A percentile compares a stretch with the other conserved stretches of the same genome.
phyloP scores from a whole-genome alignment of 2,113 vertebrate species.

The Copsychus sechellarum region DNA sequence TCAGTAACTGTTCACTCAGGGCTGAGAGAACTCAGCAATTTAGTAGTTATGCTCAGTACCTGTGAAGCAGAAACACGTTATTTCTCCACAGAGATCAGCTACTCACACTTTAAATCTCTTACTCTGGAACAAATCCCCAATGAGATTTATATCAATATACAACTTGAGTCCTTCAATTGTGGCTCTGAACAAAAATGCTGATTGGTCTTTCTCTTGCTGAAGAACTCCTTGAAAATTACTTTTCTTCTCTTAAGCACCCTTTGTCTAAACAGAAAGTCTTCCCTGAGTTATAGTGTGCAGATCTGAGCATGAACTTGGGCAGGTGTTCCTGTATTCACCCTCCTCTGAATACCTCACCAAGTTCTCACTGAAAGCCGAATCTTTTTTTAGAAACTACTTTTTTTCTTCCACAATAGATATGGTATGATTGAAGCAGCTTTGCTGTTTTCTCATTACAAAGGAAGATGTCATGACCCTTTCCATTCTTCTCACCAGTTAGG shows the following conservation, averaged over 20 bases:
- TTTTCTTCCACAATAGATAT: not conserved
- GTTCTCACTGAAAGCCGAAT: not conserved
- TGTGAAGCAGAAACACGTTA: not conserved
- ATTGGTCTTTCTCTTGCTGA: not conserved
- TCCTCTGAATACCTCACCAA: not conserved
- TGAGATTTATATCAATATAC: not conserved
- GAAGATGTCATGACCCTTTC: not conserved
- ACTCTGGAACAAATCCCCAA: not conserved
- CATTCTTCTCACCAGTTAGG: not conserved
- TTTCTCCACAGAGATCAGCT: not conserved
- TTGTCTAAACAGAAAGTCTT: conserved; percentile 8
- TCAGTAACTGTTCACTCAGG: not conserved
- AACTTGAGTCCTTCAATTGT: not conserved
- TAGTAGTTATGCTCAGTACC: not conserved
- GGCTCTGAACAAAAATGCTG: conserved; percentile 42
- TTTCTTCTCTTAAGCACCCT: not conserved
- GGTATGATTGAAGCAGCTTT: not conserved
- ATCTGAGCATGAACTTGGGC: not conserved
- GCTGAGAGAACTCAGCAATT: not conserved
- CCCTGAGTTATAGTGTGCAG: not conserved
- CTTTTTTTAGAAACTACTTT: conserved; percentile 23
- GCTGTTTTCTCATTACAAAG: not conserved
- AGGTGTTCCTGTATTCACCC: not conserved
- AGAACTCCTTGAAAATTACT: not conserved
- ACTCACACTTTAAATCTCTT: not conserved